Base-by-base conservation (phyloP, 1,140 invertebrate genomes). In the Drosophila willistoni region DNA sequence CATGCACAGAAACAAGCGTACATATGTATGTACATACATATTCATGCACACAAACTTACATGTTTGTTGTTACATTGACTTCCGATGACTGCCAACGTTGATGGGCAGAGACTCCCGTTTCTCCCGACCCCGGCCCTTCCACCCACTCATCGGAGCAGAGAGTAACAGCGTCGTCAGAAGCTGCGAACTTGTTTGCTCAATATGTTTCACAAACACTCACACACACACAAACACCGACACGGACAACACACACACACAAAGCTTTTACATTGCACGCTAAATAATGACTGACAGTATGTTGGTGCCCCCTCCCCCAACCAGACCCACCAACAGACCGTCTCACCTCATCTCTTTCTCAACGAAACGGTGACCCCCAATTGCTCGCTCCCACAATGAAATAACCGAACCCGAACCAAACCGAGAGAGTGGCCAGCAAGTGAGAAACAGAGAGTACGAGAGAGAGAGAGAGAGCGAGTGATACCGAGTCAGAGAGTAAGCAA, bases 11-110 rank as follows among this genome's bases (percentile, higher is more conserved):
- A 25, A 64, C 55, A 60, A 54, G 42, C 51, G 70, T 29, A 61
- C 36, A 63, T 42, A 55, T 57, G 60, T 36, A 73, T 39, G 29
- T 19, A 71, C 17, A 54, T 39, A 56, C 33, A 13, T 62, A 33
- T 34, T 29, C 55, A 44, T 41, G 39, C 14, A 39, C 78, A 47
- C 61, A 69, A 42, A 42, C 65, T 87, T 87, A 77, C 84, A 89
- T 89, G 84, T 89, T 89, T 89, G 84, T 89, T 89, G 84, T 89
- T 89, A 89, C 84, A 89, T 89, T 89, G 84, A 89, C 84, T 89
- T 89, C 84, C 84, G 84, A 89, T 89, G 84, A 89, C 85, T 87
- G 84, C 79, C 84, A 71, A 42, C 68, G 64, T 64, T 63, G 61
- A 63, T 44, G 61, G 42, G 42, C 61, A 29, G 42, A 29, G 41